Conservation (phyloP, 2,797 vertebrate genomes). For the Cirrhinus mrigala region DNA sequence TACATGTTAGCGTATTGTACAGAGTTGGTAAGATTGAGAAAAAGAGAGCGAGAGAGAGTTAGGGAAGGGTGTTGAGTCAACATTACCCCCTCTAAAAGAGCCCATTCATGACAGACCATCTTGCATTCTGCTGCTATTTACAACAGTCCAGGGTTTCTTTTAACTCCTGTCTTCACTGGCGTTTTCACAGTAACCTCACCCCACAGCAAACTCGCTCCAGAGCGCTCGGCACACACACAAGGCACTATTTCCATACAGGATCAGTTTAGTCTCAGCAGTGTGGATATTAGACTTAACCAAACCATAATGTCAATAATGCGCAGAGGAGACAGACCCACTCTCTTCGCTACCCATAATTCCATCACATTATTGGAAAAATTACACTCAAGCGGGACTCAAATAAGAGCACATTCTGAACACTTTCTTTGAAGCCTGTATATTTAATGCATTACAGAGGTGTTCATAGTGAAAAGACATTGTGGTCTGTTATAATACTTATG, state of each 20-base stretch:
- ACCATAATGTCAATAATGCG: slow-evolving; percentile 49
- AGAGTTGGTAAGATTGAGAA: slow-evolving; percentile 12
- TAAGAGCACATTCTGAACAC: background rate
- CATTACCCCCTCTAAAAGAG: slow-evolving; percentile 57
- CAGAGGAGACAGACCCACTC: slow-evolving; percentile 55
- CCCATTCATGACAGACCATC: slow-evolving; percentile 57
- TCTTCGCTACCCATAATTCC: slow-evolving; percentile 60
- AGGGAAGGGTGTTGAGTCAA: slow-evolving; percentile 45
- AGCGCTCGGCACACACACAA: slow-evolving; percentile 13
- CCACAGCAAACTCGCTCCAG: slow-evolving; percentile 27
- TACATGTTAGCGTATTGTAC: slow-evolving; percentile 45
- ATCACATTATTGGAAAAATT: slow-evolving; percentile 51
- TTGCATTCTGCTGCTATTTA: slow-evolving; percentile 62
- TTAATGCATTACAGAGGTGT: slow-evolving; percentile 9
- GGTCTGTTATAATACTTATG: background rate
- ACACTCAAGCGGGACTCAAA: slow-evolving; percentile 33
- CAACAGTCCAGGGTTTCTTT: slow-evolving; percentile 51
- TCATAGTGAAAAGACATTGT: background rate
- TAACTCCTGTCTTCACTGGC: slow-evolving; percentile 22
- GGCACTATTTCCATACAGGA: slow-evolving; percentile 35
- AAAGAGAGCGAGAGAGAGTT: background rate
- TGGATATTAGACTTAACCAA: slow-evolving; percentile 39
- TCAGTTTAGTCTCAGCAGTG: slow-evolving; percentile 47
- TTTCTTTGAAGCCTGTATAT: background rate
- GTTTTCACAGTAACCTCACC: slow-evolving; percentile 50